A percentile compares a stretch with the other conserved stretches of the same genome.
These are phyloP conservation scores for Falcunculus frontatus DNA, from an alignment of 2,113 vertebrate genomes.

Conservation along the genomic window DNA sequence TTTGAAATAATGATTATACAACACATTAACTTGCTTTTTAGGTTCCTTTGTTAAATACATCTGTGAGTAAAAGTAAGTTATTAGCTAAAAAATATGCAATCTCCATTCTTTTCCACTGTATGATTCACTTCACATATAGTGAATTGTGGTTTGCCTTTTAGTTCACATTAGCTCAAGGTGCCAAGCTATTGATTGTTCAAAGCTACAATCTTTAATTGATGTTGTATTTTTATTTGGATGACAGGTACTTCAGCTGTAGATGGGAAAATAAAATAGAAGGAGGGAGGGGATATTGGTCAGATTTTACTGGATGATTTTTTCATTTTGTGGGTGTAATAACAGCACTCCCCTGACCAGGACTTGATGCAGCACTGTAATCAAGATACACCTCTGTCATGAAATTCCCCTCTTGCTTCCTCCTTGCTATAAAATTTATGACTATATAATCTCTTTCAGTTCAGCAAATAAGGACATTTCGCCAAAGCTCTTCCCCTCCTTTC, in stretches of 20 bases:
- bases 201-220: background rate
- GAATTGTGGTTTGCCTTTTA: background rate
- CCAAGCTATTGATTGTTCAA: background rate
- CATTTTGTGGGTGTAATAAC: background rate
- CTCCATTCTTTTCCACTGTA: background rate
- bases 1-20: background rate
- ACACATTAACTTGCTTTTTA: background rate
- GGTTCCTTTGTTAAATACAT: background rate
- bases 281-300: background rate
- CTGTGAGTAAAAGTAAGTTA: background rate
- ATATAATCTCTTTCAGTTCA: background rate
- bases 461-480: background rate
- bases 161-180: background rate
- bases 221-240: background rate
- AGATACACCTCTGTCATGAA: background rate
- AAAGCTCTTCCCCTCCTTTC: background rate
- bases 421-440: background rate
- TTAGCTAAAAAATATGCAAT: background rate
- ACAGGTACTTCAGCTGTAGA: background rate
- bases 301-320: background rate
- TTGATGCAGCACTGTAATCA: background rate
- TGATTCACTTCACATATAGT: background rate
- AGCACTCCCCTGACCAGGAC: background rate
- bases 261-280: background rate
- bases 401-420: background rate